These are phyloP conservation scores for Tanaodytes sp. DNA, from an alignment of 2,888 invertebrate species.

Conservation along the genomic window DNA sequence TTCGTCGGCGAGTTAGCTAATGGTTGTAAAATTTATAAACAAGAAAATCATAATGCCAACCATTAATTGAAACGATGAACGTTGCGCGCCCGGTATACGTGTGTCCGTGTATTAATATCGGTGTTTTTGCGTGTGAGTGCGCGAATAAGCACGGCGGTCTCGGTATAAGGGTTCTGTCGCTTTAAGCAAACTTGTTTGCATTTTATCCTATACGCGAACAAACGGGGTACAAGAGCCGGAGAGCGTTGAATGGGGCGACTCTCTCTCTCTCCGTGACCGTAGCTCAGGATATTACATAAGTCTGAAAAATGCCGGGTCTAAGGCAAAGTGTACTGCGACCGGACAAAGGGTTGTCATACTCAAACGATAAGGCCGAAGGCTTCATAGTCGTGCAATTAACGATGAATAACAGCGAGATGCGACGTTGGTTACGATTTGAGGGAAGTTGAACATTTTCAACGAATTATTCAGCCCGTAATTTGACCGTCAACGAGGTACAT, in stretches of 20 bases:
- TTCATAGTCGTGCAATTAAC: constrained; percentile 66
- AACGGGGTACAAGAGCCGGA: constrained; percentile 51
- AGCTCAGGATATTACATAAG: constrained; percentile 70
- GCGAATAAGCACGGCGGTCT: no score
- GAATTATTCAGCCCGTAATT: no score
- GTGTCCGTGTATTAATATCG: no score
- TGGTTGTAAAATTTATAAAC: constrained; percentile 1
- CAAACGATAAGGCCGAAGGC: constrained; percentile 69
- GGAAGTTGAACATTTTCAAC: no score
- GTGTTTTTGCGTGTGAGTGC: no score
- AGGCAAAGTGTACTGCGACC: constrained; percentile 64
- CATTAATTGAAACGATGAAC: constrained; percentile 35
- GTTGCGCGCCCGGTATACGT: constrained; percentile 26
- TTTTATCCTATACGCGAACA: constrained; percentile 58
- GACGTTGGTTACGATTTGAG: constrained; percentile 46
- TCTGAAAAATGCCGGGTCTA: constrained; percentile 67
- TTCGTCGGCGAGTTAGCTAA: no score
- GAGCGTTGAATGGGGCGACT: constrained; percentile 51
- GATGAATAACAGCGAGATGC: constrained; percentile 62
- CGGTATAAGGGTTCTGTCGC: constrained; percentile 33
- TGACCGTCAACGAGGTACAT: no score
- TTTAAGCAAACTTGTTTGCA: constrained; percentile 64
- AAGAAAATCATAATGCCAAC: no score
- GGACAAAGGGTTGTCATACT: constrained; percentile 67
- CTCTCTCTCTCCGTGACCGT: constrained; percentile 48